These are phyloP conservation scores for Xestia c-nigrum DNA, from an alignment of 2,888 invertebrate genomes.

Conservation along the genomic window DNA sequence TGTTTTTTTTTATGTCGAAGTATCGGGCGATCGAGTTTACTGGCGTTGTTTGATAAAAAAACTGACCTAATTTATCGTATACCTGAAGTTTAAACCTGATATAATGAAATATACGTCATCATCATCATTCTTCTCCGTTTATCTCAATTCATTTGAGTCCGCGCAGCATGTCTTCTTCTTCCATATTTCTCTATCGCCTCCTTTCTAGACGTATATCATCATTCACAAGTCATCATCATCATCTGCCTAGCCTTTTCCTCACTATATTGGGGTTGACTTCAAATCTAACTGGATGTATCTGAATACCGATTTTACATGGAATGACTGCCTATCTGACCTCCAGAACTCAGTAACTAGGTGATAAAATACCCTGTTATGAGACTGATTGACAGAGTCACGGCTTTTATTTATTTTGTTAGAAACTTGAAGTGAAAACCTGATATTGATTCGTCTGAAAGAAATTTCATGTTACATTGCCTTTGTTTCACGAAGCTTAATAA, in stretches of 20 bases:
- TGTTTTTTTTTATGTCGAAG: slow-evolving; percentile 17
- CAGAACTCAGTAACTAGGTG: background rate
- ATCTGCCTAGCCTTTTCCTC: background rate
- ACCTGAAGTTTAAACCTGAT: slow-evolving; percentile 8
- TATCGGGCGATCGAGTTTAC: slow-evolving; percentile 33
- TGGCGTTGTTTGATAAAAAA: slow-evolving; percentile 5
- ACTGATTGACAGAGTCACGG: background rate
- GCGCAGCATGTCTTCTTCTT: background rate
- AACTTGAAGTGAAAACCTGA: background rate
- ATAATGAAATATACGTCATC: too few species aligned
- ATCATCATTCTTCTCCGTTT: background rate
- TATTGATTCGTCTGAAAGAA: slow-evolving; percentile 7
- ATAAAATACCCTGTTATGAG: background rate
- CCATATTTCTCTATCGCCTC: background rate
- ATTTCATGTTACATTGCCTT: background rate
- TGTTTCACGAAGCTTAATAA: slow-evolving; percentile 6
- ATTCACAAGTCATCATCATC: background rate
- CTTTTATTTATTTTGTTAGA: background rate
- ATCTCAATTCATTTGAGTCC: background rate
- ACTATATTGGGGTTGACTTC: background rate
- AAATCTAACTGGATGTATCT: background rate
- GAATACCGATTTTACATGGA: background rate
- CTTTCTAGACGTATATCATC: background rate
- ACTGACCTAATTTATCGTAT: slow-evolving; percentile 11
- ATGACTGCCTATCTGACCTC: background rate